These are phyloP conservation scores for Pseudorhiza aurosa DNA, from an alignment of 30 jellyfish, hydroid and myxozoan species.

Conservation along the genomic window DNA sequence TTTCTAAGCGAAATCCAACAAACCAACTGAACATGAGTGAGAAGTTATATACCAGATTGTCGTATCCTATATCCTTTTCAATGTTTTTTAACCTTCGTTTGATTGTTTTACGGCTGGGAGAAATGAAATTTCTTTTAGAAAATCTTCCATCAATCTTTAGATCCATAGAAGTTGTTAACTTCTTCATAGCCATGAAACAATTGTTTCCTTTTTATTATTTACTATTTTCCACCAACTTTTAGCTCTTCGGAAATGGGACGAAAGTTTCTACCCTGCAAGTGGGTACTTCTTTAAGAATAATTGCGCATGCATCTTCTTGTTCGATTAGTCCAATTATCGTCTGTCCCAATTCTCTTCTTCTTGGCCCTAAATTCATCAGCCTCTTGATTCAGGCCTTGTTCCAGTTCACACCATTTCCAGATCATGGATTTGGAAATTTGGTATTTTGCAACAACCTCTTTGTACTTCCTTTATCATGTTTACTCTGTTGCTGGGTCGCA, in stretches of 20 bases:
- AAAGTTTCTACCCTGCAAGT: constrained; percentile 20
- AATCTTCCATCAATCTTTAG: too few relatives aligned
- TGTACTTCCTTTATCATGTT: too few relatives aligned
- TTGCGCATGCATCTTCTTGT: constrained; percentile 36
- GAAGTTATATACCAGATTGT: too few relatives aligned
- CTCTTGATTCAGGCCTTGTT: constrained; percentile 37
- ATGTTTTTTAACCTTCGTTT: too few relatives aligned
- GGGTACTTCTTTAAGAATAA: constrained; percentile 15
- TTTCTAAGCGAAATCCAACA: too few relatives aligned
- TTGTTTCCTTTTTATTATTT: constrained; percentile 35
- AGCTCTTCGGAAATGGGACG: neutral
- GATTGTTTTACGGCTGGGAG: too few relatives aligned
- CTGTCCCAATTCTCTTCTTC: constrained; percentile 46
- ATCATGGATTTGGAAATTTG: too few relatives aligned
- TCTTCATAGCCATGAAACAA: constrained; percentile 37
- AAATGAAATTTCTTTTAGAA: too few relatives aligned
- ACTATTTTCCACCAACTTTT: constrained; percentile 26
- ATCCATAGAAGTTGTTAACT: constrained; percentile 48
- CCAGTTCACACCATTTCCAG: constrained; percentile 58
- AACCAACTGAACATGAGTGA: too few relatives aligned
- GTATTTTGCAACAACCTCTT: too few relatives aligned
- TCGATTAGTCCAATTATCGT: constrained; percentile 48
- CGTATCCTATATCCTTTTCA: too few relatives aligned
- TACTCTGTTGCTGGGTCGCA: too few relatives aligned
- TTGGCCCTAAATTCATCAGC: constrained; percentile 42